Evolutionary conservation across 2,113 vertebrate genomes (phyloP).

Genomic region (Sminthopsis crassicaudata): DNA sequence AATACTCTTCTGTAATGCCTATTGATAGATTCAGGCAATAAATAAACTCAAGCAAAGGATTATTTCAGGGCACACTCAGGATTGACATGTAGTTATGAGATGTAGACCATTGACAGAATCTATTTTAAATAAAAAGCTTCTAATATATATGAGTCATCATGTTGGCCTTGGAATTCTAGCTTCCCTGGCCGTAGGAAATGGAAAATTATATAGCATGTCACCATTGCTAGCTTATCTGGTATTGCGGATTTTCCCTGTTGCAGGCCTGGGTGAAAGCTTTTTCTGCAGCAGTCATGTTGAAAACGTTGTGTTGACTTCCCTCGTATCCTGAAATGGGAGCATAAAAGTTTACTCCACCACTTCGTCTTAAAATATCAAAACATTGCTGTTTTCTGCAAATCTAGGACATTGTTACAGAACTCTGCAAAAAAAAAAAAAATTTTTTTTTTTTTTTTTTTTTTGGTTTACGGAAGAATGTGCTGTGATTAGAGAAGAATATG

Average conservation of each 20-base stretch:
- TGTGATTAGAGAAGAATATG: slow-evolving; percentile 82
- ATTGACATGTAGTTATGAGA: slow-evolving; percentile 38
- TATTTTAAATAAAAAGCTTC: slow-evolving; percentile 66
- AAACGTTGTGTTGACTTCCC: slow-evolving; percentile 81
- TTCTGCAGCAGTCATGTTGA: slow-evolving; percentile 81
- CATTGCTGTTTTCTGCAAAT: slow-evolving; percentile 87
- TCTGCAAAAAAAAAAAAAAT: slow-evolving; percentile 81
- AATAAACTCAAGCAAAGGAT: slow-evolving; percentile 54
- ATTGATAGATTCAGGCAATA: slow-evolving; percentile 38
- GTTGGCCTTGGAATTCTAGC: slow-evolving; percentile 74
- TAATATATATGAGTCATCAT: slow-evolving; percentile 66
- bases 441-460: slow-evolving; percentile 53
- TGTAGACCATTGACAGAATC: slow-evolving; percentile 70
- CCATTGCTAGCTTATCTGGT: slow-evolving; percentile 88
- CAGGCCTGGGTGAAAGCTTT: slow-evolving; percentile 87
- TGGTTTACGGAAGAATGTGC: slow-evolving; percentile 87
- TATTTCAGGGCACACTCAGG: slow-evolving; percentile 35
- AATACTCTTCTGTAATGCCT: slow-evolving; percentile 38
- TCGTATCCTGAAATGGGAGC: slow-evolving; percentile 86
- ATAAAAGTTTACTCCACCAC: slow-evolving; percentile 87
- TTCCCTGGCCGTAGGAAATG: slow-evolving; percentile 81
- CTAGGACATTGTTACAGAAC: slow-evolving; percentile 88
- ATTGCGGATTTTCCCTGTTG: slow-evolving; percentile 89
- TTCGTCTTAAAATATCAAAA: slow-evolving; percentile 88
- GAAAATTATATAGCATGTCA: slow-evolving; percentile 81